phyloP scores from a whole-genome alignment of 2,797 vertebrate genomes.

The Pseudotriccus pelzelni region DNA sequence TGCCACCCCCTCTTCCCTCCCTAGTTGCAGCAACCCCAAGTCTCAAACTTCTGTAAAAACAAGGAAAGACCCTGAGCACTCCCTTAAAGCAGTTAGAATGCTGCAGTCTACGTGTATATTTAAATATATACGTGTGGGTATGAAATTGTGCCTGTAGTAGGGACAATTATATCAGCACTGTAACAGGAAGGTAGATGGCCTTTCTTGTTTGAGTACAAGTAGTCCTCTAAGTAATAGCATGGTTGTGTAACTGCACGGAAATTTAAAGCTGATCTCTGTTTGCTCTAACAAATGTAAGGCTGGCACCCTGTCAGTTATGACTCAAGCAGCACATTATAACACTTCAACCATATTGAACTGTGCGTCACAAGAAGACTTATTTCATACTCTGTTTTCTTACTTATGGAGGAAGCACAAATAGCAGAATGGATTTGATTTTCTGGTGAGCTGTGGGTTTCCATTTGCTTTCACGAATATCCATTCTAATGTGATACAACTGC shows the following conservation, averaged over 20 bases:
- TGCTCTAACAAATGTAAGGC: conserved; percentile 43
- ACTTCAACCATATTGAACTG: not conserved
- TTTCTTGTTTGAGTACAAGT: conserved; percentile 35
- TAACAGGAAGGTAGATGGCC: conserved; percentile 29
- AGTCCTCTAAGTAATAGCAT: conserved; percentile 53
- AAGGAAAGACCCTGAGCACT: not conserved
- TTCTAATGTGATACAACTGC: not conserved
- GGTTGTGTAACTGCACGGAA: conserved; percentile 56
- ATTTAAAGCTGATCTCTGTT: conserved; percentile 55
- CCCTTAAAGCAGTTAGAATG: not conserved
- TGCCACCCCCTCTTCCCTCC: not conserved
- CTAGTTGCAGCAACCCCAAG: not conserved
- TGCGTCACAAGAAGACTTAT: conserved; percentile 9
- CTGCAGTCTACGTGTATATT: not conserved
- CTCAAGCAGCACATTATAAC: conserved; percentile 51
- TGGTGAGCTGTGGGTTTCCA: conserved; percentile 2
- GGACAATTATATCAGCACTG: not conserved
- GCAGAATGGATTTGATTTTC: not conserved
- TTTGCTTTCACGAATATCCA: not conserved
- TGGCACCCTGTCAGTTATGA: conserved; percentile 61
- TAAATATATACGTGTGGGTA: not conserved
- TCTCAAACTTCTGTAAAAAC: not conserved
- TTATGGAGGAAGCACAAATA: not conserved
- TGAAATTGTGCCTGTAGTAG: not conserved
- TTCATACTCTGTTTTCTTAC: not conserved